Evolutionary conservation across 2,888 invertebrate species (phyloP).

Genomic region (Drosophila buzzatii): DNA sequence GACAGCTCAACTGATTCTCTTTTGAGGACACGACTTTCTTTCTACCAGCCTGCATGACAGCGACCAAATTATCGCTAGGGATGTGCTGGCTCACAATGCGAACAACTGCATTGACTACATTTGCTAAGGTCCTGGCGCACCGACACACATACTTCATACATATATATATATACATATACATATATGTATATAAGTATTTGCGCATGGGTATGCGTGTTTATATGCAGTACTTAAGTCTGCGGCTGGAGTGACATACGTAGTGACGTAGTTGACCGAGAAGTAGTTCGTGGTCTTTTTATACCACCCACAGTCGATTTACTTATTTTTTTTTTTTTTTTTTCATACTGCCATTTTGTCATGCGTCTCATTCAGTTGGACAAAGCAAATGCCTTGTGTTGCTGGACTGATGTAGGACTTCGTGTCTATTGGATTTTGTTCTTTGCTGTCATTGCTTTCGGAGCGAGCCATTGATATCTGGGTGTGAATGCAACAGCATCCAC

Average conservation of each 20-base stretch:
- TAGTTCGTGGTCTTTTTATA: slow-evolving; percentile 42
- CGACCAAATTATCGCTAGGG: slow-evolving; percentile 54
- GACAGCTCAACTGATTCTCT: slow-evolving; percentile 48
- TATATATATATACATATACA: too few relatives aligned
- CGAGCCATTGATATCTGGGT: slow-evolving; percentile 25
- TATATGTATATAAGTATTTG: background rate
- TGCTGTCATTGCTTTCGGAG: slow-evolving; percentile 46
- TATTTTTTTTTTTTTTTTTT: slow-evolving; percentile 23
- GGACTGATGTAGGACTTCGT: slow-evolving; percentile 31
- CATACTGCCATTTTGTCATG: slow-evolving; percentile 46
- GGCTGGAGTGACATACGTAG: slow-evolving; percentile 24
- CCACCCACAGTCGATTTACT: slow-evolving; percentile 49
- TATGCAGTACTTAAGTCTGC: slow-evolving; percentile 14
- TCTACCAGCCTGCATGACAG: slow-evolving; percentile 30
- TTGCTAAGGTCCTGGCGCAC: slow-evolving; percentile 4
- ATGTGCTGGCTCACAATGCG: slow-evolving; percentile 42
- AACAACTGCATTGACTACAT: slow-evolving; percentile 28
- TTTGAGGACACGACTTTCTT: slow-evolving; percentile 49
- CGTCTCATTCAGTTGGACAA: slow-evolving; percentile 62
- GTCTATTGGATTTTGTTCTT: slow-evolving; percentile 26
- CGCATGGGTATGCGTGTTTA: background rate
- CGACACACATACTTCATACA: background rate
- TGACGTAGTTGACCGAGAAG: slow-evolving; percentile 25
- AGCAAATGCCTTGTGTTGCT: slow-evolving; percentile 62
- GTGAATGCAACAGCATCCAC: slow-evolving; percentile 70